phyloP scores from a whole-genome alignment of 1,140 invertebrate genomes.

The Gryon sp. region DNA sequence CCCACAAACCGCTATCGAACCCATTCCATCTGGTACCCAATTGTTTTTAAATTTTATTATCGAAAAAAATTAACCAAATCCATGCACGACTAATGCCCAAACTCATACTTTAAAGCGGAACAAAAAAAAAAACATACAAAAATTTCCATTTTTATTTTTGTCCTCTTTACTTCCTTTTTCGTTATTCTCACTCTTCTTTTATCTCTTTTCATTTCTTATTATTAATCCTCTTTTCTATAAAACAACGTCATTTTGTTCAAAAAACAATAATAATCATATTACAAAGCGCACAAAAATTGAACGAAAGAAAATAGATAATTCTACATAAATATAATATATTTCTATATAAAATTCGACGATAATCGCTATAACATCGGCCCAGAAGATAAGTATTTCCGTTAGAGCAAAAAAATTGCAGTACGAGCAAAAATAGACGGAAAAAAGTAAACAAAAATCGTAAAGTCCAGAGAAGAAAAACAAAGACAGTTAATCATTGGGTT shows the following conservation, averaged over 20 bases:
- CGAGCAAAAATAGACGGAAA: slow-evolving; percentile 8
- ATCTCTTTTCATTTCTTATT: background rate
- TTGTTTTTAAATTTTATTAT: too few species aligned
- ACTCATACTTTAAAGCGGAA: slow-evolving; percentile 50
- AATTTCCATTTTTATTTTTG: background rate
- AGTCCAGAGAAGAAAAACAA: slow-evolving; percentile 8
- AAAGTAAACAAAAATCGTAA: slow-evolving; percentile 8
- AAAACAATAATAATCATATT: slow-evolving; percentile 47
- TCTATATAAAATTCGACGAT: slow-evolving; percentile 61
- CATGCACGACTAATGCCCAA: slow-evolving; percentile 60
- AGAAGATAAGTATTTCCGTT: slow-evolving; percentile 31
- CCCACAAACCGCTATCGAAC: slow-evolving; percentile 24
- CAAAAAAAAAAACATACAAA: slow-evolving; percentile 11
- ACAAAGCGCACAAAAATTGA: slow-evolving; percentile 29
- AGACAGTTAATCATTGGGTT: slow-evolving; percentile 56
- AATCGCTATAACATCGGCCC: slow-evolving; percentile 58
- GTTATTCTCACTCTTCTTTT: background rate
- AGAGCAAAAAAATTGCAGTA: slow-evolving; percentile 23
- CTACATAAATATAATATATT: slow-evolving; percentile 51
- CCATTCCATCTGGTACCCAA: slow-evolving; percentile 4
- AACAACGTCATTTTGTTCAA: slow-evolving; percentile 33
- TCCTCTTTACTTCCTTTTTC: background rate
- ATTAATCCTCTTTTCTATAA: slow-evolving; percentile 45
- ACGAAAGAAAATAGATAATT: slow-evolving; percentile 44
- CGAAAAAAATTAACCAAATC: slow-evolving; percentile 21